Evolutionary conservation across 2,113 vertebrate genomes (phyloP).

Genomic region (Camarhynchus parvulus): DNA sequence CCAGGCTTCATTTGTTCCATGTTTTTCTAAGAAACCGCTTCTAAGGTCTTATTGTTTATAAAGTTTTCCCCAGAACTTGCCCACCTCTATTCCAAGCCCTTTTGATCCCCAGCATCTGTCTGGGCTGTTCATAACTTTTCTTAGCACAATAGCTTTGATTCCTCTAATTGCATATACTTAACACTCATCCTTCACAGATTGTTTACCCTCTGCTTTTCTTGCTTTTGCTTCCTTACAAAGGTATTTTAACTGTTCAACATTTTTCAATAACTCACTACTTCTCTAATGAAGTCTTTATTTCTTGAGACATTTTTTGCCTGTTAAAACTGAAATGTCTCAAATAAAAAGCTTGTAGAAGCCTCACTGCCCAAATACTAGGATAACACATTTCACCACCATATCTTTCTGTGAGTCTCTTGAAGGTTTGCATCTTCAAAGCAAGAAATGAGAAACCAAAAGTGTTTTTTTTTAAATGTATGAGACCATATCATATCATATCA

Average conservation of each 20-base stretch:
- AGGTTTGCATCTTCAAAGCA: not conserved
- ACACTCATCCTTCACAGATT: not conserved
- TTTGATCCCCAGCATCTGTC: not conserved
- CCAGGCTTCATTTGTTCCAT: not conserved
- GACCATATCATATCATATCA: accelerated
- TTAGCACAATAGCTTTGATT: not conserved
- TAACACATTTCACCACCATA: not conserved
- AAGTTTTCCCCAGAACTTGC: not conserved
- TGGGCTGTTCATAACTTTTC: not conserved
- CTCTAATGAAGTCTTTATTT: not conserved
- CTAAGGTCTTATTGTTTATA: not conserved
- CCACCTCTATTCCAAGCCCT: not conserved
- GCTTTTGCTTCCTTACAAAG: not conserved
- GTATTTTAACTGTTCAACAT: not conserved
- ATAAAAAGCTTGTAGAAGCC: not conserved
- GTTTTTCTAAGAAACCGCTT: not conserved
- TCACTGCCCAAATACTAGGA: not conserved
- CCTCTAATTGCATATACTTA: not conserved
- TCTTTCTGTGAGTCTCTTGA: not conserved
- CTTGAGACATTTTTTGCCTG: not conserved
- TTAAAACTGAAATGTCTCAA: not conserved
- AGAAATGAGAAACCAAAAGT: not conserved
- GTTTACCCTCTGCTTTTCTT: not conserved
- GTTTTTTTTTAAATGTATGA: accelerated
- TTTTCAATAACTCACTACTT: not conserved